Evolutionary conservation across 35 echinoderm and acorn worm genomes (phyloP).

Genomic region (Ophioderma brevispina): DNA sequence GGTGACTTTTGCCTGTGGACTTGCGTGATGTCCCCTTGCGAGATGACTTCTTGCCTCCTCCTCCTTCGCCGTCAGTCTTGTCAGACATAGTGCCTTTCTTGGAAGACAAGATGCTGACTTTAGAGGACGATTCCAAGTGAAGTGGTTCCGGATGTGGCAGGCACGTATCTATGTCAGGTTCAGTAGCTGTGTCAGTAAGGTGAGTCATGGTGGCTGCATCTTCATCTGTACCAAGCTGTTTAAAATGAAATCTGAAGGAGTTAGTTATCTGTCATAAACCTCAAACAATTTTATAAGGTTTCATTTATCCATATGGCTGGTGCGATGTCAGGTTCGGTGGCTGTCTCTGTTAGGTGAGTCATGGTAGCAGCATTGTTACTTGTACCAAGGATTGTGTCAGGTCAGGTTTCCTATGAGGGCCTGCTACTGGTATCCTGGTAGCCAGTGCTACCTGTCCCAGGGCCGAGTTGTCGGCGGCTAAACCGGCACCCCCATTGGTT

Average conservation of each 20-base stretch:
- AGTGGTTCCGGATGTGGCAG: neutral
- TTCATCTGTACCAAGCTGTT: neutral
- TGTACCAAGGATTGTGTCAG: too few species aligned
- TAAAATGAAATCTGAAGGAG: too few species aligned
- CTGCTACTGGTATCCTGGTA: too few species aligned
- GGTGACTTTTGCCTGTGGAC: slow-evolving; percentile 51
- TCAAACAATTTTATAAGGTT: too few species aligned
- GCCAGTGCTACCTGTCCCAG: too few species aligned
- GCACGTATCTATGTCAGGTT: neutral
- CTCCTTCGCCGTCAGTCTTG: slow-evolving; percentile 24
- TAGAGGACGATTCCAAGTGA: neutral
- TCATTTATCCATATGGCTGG: too few species aligned
- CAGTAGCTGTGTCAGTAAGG: neutral
- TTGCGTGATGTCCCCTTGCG: slow-evolving; percentile 37
- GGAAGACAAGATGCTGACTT: neutral
- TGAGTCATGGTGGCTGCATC: neutral
- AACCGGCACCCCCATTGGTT: too few species aligned
- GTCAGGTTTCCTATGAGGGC: too few species aligned
- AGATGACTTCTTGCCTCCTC: slow-evolving; percentile 14
- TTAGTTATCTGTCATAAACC: too few species aligned
- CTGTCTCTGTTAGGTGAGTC: neutral
- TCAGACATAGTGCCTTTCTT: slow-evolving; percentile 19
- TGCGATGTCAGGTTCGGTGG: neutral
- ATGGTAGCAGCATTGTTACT: neutral
- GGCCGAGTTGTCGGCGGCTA: too few species aligned